A percentile compares a stretch with the other conserved stretches of the same genome.
Conservation (phyloP, 2,888 invertebrate genomes). For the Synergus japonicus region DNA sequence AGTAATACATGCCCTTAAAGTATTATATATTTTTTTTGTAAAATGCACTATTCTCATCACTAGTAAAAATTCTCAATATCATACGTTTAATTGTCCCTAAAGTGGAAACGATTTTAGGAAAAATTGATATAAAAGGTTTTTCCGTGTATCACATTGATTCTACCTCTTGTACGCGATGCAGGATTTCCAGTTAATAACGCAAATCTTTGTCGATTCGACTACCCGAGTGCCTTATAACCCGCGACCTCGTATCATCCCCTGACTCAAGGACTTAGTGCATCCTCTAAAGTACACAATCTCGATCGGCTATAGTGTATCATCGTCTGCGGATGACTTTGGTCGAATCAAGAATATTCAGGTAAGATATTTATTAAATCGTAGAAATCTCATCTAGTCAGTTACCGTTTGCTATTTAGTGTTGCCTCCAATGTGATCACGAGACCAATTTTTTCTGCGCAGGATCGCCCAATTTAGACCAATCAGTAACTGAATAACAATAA, state of each 20-base stretch:
- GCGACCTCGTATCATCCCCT: constrained; percentile 46
- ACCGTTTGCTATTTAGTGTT: constrained; percentile 32
- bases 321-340: constrained; percentile 44
- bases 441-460: constrained; percentile 17
- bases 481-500: no score
- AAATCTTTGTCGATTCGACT: constrained; percentile 43
- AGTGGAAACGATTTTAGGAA: no score
- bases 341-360: constrained; percentile 50
- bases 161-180: constrained; percentile 32
- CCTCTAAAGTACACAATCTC: constrained; percentile 42
- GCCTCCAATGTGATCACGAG: constrained; percentile 7
- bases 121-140: no score
- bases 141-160: background rate
- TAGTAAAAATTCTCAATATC: no score
- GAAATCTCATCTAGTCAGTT: constrained; percentile 30
- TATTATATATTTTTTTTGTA: no score
- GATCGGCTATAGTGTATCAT: constrained; percentile 37
- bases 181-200: constrained; percentile 38
- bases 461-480: no score
- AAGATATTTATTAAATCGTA: constrained; percentile 49
- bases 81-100: no score
- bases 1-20: no score
- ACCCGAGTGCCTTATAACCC: constrained; percentile 56
- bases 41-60: no score
- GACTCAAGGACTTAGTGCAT: constrained; percentile 44